Conservation (phyloP, 1,140 invertebrate species). For the Lasaia peninsularis region DNA sequence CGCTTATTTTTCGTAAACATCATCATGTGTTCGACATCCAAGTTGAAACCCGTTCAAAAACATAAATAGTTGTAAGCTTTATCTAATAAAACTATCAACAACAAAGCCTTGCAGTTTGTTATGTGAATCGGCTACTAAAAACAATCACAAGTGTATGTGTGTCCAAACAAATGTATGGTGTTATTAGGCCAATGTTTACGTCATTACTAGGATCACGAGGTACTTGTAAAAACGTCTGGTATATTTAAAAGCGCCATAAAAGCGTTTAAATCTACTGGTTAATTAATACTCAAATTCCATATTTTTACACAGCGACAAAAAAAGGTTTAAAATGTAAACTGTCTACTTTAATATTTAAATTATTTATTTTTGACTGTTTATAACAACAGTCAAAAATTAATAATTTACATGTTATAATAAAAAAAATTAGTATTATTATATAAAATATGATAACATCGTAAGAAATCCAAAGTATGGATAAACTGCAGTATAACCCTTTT, state of each 20-base stretch:
- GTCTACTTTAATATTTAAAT: too few relatives aligned
- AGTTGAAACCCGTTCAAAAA: neutral
- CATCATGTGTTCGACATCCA: neutral
- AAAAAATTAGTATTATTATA: too few relatives aligned
- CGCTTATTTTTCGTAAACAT: neutral
- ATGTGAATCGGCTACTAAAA: slow-evolving; percentile 23
- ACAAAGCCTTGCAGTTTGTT: slow-evolving; percentile 27
- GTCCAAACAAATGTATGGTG: slow-evolving; percentile 23
- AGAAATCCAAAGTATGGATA: too few relatives aligned
- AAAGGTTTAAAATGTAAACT: too few relatives aligned
- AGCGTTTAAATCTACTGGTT: too few relatives aligned
- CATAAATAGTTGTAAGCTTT: neutral
- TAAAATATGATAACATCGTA: too few relatives aligned
- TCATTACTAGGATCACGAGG: slow-evolving; percentile 1
- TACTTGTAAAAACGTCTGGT: neutral
- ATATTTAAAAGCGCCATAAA: neutral
- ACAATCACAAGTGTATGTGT: slow-evolving; percentile 26
- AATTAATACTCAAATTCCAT: too few relatives aligned
- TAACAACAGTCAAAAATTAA: too few relatives aligned
- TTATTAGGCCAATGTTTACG: slow-evolving; percentile 26
- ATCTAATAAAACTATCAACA: slow-evolving; percentile 32
- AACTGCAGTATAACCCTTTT: too few relatives aligned
- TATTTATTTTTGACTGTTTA: too few relatives aligned
- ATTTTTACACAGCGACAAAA: too few relatives aligned
- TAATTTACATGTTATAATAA: too few relatives aligned